Conservation (phyloP, 2,797 vertebrate genomes). For the Dryobates pubescens region DNA sequence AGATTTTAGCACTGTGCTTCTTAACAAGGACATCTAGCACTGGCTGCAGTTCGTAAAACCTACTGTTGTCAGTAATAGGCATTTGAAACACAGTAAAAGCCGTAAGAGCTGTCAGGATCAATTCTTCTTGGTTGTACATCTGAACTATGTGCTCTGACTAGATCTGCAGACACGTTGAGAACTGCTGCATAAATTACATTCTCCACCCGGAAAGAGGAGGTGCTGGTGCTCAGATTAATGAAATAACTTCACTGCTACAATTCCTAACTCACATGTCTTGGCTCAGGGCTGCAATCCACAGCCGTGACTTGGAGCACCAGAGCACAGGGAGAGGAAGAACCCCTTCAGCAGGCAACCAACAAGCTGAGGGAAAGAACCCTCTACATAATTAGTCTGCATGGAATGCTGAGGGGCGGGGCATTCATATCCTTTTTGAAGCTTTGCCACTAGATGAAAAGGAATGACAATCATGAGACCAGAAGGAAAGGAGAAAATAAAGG, state of each 20-base stretch:
- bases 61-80: not conserved
- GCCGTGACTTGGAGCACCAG: rapidly evolving
- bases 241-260: not conserved
- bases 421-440: not conserved
- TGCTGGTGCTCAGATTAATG: not conserved
- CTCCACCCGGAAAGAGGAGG: not conserved
- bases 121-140: not conserved
- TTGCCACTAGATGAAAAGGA: not conserved
- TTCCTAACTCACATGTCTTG: not conserved
- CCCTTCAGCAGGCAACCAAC: not conserved
- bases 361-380: not conserved
- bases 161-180: not conserved
- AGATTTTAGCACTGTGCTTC: not conserved
- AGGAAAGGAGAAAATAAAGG: not conserved
- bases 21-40: not conserved
- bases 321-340: not conserved
- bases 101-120: not conserved
- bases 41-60: not conserved
- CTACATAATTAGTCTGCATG: not conserved
- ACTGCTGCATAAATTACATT: not conserved
- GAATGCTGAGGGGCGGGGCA: not conserved
- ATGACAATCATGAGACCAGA: not conserved
- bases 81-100: rapidly evolving
- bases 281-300: not conserved
- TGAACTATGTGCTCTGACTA: not conserved